Base-by-base conservation (phyloP, 2,797 vertebrate species). In the Coendou prehensilis region DNA sequence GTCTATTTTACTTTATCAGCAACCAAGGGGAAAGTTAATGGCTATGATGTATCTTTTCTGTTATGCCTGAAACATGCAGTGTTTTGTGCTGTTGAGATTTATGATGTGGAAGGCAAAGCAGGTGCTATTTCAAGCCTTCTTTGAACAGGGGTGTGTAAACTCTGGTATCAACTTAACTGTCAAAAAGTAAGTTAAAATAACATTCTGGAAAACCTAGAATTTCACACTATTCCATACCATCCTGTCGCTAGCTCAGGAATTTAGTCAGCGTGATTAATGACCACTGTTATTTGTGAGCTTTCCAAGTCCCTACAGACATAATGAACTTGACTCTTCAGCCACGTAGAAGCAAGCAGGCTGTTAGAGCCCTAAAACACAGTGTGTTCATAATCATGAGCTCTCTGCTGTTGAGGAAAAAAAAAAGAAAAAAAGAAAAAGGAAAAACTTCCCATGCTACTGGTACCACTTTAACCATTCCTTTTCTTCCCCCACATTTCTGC, bases 1-100 rank as follows among this genome's bases (percentile, higher is more conserved):
- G 73, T 78, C 95, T 94, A 94, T 98, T 98, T 98, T 98, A 98
- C 97, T 98, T 98, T 98, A 98, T 98, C 98, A 98, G 97, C 98
- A 98, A 92, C 94, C 97, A 96, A 98, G 96, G 96, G 96, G 94
- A 98, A 98, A 98, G 98, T 98, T 99, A 98, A 98, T 98, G 94
- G 93, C 93, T 94, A 52, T 98, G 98, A 98, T 98, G 89, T 97
- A 98, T 98, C 97, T 98, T 98, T 98, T 97, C 96, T 79, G 45
- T 97, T 97, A 89, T 97, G 87, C 97, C 94, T 98, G 98, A 98
- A 98, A 97, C 97, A 95, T 84, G 81, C 89, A 98, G 92, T 97
- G 75, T 97, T 98, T 95, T 95, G 81, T 50, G 33, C 86, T 96
- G 73, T 96, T 84, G 97, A 97, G 98, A 98, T 98, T 98, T 98